These are phyloP conservation scores for Heliconius ethilla DNA, from an alignment of 2,888 invertebrate genomes.

Conservation along the genomic window DNA sequence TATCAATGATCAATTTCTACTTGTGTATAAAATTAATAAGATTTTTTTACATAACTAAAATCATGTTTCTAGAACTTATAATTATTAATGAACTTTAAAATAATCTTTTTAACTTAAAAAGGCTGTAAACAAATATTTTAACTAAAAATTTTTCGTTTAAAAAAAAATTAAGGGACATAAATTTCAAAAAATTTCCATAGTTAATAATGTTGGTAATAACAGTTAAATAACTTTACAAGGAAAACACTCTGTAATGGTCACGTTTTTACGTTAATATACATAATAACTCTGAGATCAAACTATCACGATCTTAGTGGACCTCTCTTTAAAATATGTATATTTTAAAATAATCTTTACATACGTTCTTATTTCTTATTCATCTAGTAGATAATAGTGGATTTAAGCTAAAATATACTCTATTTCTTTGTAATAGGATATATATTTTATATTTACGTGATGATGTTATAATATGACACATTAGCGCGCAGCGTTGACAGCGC, in stretches of 20 bases:
- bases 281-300: constrained; percentile 41
- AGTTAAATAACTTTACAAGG: constrained; percentile 16
- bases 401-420: not conserved
- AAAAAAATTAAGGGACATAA: not conserved
- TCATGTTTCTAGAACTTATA: too few relatives aligned
- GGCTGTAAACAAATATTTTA: too few relatives aligned
- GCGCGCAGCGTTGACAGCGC: constrained; percentile 73
- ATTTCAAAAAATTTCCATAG: not conserved
- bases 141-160: too few relatives aligned
- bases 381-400: not conserved
- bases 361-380: constrained; percentile 11
- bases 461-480: constrained; percentile 75
- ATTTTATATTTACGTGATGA: constrained; percentile 16
- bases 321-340: constrained; percentile 26
- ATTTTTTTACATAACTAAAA: too few relatives aligned
- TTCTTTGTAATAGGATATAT: constrained; percentile 24
- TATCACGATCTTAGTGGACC: constrained; percentile 35
- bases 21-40: too few relatives aligned
- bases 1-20: too few relatives aligned
- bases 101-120: too few relatives aligned
- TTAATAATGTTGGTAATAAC: constrained; percentile 4
- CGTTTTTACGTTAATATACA: constrained; percentile 43
- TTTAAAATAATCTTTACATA: constrained; percentile 28
- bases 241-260: constrained; percentile 38
- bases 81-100: too few relatives aligned